Base-by-base conservation (phyloP, 2,113 vertebrate genomes). In the Asarcornis scutulata region DNA sequence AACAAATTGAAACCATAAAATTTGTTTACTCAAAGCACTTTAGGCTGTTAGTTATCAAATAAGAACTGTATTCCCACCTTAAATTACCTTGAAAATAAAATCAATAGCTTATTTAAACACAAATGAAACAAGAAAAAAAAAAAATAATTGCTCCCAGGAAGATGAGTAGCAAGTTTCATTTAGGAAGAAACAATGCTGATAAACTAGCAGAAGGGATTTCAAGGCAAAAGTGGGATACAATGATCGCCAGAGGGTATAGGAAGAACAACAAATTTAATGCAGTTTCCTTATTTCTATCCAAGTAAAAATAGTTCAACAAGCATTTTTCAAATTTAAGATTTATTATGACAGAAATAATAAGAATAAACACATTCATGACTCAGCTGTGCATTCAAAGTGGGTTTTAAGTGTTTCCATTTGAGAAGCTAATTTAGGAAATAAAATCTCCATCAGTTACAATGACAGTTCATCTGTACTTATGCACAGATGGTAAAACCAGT, bases 81-180 rank as follows among this genome's bases (percentile, higher is more conserved):
- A 95, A 98, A 95, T 98, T 97, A 95, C 74, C 56, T 83, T 92
- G 86, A 95, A 97, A 96, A 95, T 91, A 90, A 97, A 97, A 98
- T 98, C 96, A 84, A 97, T 97, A 96, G 64, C 95, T 97, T 97
- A 95, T 97, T 97, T 97, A 94, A 97, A 67, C 84, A 83, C 68
- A 90, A 79, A 53, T 6, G 12, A 92, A 81, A 74, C 68, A 74
- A 96, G 75, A 62, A 88, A 64, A n/a, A 89, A 89, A 90, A 89
- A 90, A 91, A 81, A 21, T 88, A 94, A 89, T 85, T 76, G 50
- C 68, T 66, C 79, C 11, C n/a, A 87, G 76, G 64, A 91, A 94
- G 87, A 81, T 29, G 71, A 82, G 46, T 63, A 75, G 63, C 84
- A 95, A 91, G 7, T 87, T 97, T 95, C 38, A 83, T 80, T 93